phyloP scores from a whole-genome alignment of 2,797 vertebrate species.

The Rhincodon typus region DNA sequence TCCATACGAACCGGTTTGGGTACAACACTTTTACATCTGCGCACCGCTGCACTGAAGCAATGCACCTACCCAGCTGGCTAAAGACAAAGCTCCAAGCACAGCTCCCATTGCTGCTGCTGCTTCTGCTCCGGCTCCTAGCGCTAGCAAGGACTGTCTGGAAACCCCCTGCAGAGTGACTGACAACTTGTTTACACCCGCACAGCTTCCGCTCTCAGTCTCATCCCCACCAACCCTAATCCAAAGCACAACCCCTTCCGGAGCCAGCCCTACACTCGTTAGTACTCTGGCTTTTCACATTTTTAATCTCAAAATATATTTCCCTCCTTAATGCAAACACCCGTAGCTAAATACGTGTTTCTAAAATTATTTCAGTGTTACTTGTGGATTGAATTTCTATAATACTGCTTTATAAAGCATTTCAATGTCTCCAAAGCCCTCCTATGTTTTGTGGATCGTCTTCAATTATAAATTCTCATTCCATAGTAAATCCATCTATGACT shows the following conservation, averaged over 20 bases:
- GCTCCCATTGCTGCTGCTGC: conserved; percentile 65
- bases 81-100: conserved; percentile 81
- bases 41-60: not conserved
- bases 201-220: not conserved
- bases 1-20: not conserved
- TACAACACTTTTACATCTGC: not conserved
- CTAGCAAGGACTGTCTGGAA: not conserved
- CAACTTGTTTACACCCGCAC: conserved; percentile 15
- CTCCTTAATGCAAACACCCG: not conserved
- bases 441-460: not conserved
- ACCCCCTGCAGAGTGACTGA: not conserved
- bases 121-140: conserved; percentile 25
- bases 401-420: not conserved
- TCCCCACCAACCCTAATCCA: not conserved
- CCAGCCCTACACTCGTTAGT: too few species aligned
- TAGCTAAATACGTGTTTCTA: not conserved
- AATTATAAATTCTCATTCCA: not conserved
- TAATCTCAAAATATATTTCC: not conserved
- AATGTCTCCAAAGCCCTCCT: not conserved
- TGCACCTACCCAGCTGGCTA: conserved; percentile 84
- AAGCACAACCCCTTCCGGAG: not conserved
- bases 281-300: not conserved
- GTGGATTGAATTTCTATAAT: not conserved
- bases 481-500: not conserved
- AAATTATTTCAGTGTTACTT: not conserved